These are phyloP conservation scores for Pagetopsis macropterus DNA, from an alignment of 2,797 vertebrate genomes.

Conservation along the genomic window DNA sequence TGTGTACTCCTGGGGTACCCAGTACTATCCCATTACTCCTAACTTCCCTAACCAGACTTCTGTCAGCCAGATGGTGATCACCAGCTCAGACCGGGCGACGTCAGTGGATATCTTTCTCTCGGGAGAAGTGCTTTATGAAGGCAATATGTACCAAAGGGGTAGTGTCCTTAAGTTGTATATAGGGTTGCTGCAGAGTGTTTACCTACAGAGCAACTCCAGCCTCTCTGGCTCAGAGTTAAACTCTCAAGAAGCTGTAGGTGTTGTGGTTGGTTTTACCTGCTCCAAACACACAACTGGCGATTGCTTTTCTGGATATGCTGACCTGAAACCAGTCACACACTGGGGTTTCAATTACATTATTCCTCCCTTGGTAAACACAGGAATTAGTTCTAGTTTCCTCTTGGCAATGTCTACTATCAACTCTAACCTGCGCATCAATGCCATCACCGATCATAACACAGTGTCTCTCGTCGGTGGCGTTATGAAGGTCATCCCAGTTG, in stretches of 20 bases:
- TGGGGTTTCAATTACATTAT: conserved; percentile 52
- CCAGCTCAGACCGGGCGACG: conserved; percentile 35
- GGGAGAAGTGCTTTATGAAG: conserved; percentile 42
- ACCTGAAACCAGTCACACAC: conserved; percentile 35
- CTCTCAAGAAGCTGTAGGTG: conserved; percentile 37
- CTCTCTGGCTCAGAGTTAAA: conserved; percentile 53
- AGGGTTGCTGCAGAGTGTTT: conserved; percentile 40
- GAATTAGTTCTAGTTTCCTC: conserved; percentile 36
- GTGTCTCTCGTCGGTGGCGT: conserved; percentile 24
- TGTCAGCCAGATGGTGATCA: conserved; percentile 56
- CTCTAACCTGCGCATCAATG: conserved; percentile 34
- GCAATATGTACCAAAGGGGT: conserved; percentile 16
- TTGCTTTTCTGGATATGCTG: conserved; percentile 40
- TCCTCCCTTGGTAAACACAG: conserved; percentile 48
- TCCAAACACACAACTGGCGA: conserved; percentile 8
- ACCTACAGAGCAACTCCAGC: conserved; percentile 44
- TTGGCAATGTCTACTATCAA: conserved; percentile 35
- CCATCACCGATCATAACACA: background rate
- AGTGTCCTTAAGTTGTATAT: conserved; percentile 30
- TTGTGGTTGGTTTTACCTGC: conserved; percentile 47
- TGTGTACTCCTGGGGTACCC: conserved; percentile 48
- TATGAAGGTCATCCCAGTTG: conserved; percentile 41
- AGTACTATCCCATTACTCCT: conserved; percentile 45
- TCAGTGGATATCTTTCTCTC: conserved; percentile 45
- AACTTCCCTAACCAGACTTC: conserved; percentile 30